Conservation (phyloP, 2,888 invertebrate genomes). For the Luffia ferchaultella region DNA sequence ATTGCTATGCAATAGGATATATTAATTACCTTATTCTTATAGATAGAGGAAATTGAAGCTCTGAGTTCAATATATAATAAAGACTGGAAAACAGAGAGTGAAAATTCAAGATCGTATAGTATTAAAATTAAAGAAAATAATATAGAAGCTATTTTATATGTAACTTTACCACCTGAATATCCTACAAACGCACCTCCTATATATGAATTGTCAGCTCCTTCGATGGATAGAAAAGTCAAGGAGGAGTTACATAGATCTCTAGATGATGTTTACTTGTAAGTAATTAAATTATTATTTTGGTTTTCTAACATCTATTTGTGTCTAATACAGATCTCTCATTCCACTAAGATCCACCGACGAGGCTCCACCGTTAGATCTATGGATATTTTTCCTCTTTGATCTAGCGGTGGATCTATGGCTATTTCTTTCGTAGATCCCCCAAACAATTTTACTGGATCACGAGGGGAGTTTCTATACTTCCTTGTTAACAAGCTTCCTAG, state of each 20-base stretch:
- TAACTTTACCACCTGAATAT: slow-evolving; percentile 72
- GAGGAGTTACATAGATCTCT: slow-evolving; percentile 60
- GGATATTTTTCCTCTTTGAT: slow-evolving; percentile 7
- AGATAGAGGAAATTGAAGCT: slow-evolving; percentile 77
- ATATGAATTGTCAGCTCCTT: slow-evolving; percentile 77
- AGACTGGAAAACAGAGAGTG: slow-evolving; percentile 71
- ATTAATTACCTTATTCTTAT: no score
- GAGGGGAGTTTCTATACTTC: no score
- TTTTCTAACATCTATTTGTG: slow-evolving; percentile 5
- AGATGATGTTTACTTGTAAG: slow-evolving; percentile 74
- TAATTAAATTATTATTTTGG: slow-evolving; percentile 20
- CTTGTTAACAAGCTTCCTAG: no score
- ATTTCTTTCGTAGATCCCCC: no score
- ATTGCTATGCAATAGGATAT: no score
- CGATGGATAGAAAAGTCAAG: slow-evolving; percentile 69
- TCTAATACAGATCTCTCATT: slow-evolving; percentile 3
- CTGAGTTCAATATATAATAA: slow-evolving; percentile 75
- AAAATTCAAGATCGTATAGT: slow-evolving; percentile 62
- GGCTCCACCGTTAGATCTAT: no score
- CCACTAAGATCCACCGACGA: no score
- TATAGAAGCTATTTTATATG: slow-evolving; percentile 63
- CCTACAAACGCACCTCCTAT: slow-evolving; percentile 71
- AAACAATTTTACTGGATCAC: no score
- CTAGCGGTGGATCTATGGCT: no score
- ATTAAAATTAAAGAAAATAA: slow-evolving; percentile 62